phyloP scores from a whole-genome alignment of 2,888 invertebrate species.

The Bedellia somnulentella region DNA sequence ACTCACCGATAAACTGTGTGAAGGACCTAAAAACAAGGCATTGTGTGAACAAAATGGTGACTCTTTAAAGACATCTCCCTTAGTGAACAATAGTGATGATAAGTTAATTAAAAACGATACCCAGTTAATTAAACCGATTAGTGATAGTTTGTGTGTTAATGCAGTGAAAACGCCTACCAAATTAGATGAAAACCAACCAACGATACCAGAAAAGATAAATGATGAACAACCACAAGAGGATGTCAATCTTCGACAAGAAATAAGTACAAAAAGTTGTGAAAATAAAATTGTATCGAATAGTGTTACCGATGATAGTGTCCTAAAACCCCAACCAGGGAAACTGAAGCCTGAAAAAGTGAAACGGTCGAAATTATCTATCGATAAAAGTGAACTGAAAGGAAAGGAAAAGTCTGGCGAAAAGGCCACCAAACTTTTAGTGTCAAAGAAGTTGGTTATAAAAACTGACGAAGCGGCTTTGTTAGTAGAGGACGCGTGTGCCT shows the following conservation, averaged over 20 bases:
- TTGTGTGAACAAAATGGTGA: constrained; percentile 13
- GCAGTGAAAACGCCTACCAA: not conserved
- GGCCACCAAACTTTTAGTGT: constrained; percentile 32
- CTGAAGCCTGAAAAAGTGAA: constrained; percentile 12
- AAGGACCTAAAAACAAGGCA: constrained; percentile 18
- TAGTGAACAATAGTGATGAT: constrained; percentile 12
- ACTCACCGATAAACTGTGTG: constrained; percentile 15
- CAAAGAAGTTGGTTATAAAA: constrained; percentile 44
- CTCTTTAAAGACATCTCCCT: constrained; percentile 13
- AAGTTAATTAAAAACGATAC: constrained; percentile 12
- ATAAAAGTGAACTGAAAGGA: constrained; percentile 18
- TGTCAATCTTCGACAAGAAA: not conserved
- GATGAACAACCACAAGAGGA: too few relatives aligned
- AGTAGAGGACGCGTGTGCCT: constrained; percentile 35
- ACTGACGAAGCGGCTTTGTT: constrained; percentile 37
- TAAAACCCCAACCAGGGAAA: not conserved
- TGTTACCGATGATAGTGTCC: not conserved
- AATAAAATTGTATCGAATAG: too few relatives aligned
- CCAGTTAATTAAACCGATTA: too few relatives aligned
- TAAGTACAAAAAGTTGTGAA: constrained; percentile 5
- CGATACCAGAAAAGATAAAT: too few relatives aligned
- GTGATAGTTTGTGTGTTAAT: constrained; percentile 1
- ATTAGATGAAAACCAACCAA: too few relatives aligned
- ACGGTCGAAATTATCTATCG: constrained; percentile 23
- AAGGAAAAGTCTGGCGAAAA: constrained; percentile 32